phyloP scores from a whole-genome alignment of 2,113 vertebrate species.

The Hassar affinis region DNA sequence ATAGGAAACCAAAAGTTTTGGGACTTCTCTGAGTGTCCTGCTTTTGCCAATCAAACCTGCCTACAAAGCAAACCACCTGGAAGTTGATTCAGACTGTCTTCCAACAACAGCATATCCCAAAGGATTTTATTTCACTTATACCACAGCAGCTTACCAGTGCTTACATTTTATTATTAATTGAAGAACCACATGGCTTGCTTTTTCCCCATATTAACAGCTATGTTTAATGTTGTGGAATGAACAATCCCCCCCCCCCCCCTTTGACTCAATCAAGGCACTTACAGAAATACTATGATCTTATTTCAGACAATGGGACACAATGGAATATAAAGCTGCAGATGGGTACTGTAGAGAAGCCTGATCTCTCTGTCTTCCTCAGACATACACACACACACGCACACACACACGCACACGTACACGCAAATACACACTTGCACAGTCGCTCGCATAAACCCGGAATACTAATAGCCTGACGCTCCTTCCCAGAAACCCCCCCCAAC shows the following conservation, averaged over 20 bases:
- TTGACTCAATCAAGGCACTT: constrained; percentile 30
- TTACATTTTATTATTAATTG: neutral
- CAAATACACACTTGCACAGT: constrained; percentile 49
- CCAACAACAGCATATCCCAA: neutral
- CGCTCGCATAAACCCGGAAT: constrained; percentile 45
- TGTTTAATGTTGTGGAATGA: neutral
- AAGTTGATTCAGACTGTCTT: neutral
- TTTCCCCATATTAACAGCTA: neutral
- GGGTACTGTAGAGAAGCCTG: constrained; percentile 29
- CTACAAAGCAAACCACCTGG: neutral
- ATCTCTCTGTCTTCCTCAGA: neutral
- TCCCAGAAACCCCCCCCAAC: neutral
- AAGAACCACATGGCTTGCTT: neutral
- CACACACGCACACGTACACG: constrained; percentile 26
- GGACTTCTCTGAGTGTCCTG: neutral
- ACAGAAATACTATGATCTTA: constrained; percentile 45
- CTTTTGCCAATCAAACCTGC: neutral
- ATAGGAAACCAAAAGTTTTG: neutral
- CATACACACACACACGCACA: constrained; percentile 47
- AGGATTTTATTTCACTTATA: neutral
- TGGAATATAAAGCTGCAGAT: constrained; percentile 42
- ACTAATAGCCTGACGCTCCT: constrained; percentile 10
- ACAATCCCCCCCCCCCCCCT: too few relatives aligned
- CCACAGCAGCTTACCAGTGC: neutral
- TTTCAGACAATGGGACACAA: constrained; percentile 49